These are phyloP conservation scores for Drosophila algonquin DNA, from an alignment of 2,888 invertebrate genomes.

Conservation along the genomic window DNA sequence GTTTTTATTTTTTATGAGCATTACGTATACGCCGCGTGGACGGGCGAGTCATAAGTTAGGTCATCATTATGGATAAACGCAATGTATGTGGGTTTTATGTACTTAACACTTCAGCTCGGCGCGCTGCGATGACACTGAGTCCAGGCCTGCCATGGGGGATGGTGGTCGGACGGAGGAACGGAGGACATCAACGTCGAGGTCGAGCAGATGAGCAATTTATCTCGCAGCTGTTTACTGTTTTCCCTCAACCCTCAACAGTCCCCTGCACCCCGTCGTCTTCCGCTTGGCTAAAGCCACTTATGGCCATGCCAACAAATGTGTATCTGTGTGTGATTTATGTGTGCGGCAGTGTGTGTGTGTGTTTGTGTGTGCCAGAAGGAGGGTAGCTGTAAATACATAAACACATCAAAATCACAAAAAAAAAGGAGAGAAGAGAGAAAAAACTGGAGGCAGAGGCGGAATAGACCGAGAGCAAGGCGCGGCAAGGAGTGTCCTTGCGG, in stretches of 20 bases:
- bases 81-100: conserved; percentile 74
- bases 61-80: conserved; percentile 79
- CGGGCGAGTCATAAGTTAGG: conserved; percentile 73
- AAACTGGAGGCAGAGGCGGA: conserved; percentile 22
- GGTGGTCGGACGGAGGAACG: neutral
- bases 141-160: conserved; percentile 8
- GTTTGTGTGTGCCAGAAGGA: conserved; percentile 3
- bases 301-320: conserved; percentile 51
- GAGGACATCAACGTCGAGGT: conserved; percentile 56
- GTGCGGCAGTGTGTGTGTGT: conserved; percentile 29
- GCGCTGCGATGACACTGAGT: conserved; percentile 60
- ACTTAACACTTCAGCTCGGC: conserved; percentile 76
- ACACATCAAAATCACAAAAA: conserved; percentile 61
- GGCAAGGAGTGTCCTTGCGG: conserved; percentile 66
- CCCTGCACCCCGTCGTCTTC: conserved; percentile 36
- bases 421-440: neutral
- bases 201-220: conserved; percentile 79
- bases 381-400: conserved; percentile 69
- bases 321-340: conserved; percentile 59
- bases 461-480: neutral
- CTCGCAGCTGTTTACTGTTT: conserved; percentile 80
- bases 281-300: conserved; percentile 78
- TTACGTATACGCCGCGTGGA: conserved; percentile 64
- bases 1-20: conserved; percentile 39
- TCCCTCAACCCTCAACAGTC: conserved; percentile 39